Evolutionary conservation across 2,888 invertebrate genomes (phyloP), one percentile per base, ranked within the genome.

Genomic region (Drosophila incognita): DNA sequence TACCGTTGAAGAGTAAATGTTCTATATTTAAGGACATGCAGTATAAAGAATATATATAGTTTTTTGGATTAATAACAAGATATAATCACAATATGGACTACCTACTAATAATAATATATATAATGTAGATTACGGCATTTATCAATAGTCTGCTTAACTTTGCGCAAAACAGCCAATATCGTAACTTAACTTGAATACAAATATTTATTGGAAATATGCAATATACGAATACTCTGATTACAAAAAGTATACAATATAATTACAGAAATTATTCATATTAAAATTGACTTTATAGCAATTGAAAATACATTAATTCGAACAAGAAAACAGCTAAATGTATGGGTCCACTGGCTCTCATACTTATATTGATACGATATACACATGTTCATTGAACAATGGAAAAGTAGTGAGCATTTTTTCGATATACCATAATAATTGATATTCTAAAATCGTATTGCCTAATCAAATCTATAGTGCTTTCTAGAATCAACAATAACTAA

Each of bases 191-290:
- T 21, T 27, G 29, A 42, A 36, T 33, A 27, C 10, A 36, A n/a
- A 63, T 36, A 59, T 18, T 49, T 42, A 66, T 36, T 52, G 35
- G 35, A 59, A 36, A 35, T 53, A 59, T 61, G 1, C 21, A 29
- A 52, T 40, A 65, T 53, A 49, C 21, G 15, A 24, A 24, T 15
- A 24, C 33, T 36, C 46, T 58, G 48, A 27, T 67, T 71, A 65
- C 56, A 46, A 58, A 65, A 68, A 33, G 67, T 66, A 75, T 75
- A 74, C 61, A 48, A 53, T 48, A 58, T 64, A 77, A 18, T 5
- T 29, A 49, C 79, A 87, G 82, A 82, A 61, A 62, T 83, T 76
- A 83, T 85, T 84, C 82, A 81, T 82, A 83, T 71, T 79, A 33
- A 27, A 49, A 57, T 48, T 29, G 10, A 49, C 13, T 68, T 31